Base-by-base conservation (phyloP, 1,140 invertebrate genomes). In the Hypsibius dujardini region DNA sequence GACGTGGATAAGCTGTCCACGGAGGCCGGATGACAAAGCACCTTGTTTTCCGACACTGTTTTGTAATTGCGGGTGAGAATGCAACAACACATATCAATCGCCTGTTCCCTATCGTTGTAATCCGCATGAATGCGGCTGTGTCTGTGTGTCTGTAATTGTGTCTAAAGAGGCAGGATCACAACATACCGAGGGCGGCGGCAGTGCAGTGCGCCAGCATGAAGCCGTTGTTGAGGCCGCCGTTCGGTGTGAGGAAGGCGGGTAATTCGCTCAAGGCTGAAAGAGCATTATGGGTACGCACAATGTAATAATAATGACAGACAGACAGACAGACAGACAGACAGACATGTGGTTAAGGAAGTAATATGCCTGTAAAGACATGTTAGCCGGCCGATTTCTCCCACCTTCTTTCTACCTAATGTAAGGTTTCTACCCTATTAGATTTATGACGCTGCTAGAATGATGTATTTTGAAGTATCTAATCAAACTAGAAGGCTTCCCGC, bases 141-240 rank as follows among this genome's bases (percentile, higher is more conserved):
- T 28, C 28, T 28, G 28, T 28, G 28, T 28, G 28, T 28, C 28
- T 28, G 28, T 28, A 28, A 28, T 28, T 28, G 28, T 28, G 28
- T 28, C 28, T 28, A 28, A 28, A 28, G 0, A 28, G 28, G 28
- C 28, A 28, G 28, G 28, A 28, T 28, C 28, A 28, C 59, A 2
- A 74, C 75, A 74, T 80, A 86, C 85, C 86, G 15, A 87, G 76
- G 59, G 86, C 78, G 42, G 87, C 87, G 1, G 87, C 86, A 12
- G 87, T 88, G 73, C 86, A 86, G 77, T 88, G 87, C 40, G 87
- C 85, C 50, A 88, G 81, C 87, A 88, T 88, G 75, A 88, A 88
- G 1, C 87, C 87, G 12, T 86, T 88, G 77, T 88, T 88, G 0
- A 88, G 80, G 1, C 87, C 87, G 46, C 87, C 87, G 67, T 87